phyloP scores from a whole-genome alignment of 2,888 invertebrate species.

The Tenthredo notha region DNA sequence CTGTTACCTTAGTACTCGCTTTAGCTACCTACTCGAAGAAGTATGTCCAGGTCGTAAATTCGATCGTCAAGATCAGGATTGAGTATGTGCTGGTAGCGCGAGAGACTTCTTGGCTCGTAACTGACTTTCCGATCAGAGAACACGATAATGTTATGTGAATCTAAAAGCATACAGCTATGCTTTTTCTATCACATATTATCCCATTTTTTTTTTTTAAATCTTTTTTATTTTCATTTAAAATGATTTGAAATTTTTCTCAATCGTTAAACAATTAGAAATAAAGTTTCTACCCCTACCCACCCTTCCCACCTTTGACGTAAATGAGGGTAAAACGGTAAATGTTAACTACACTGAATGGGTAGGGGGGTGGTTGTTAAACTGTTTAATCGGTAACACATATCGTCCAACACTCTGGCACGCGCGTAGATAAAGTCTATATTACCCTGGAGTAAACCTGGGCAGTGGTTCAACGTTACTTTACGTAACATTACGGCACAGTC shows the following conservation, averaged over 20 bases:
- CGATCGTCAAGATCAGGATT: conserved; percentile 9
- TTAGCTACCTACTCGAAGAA: conserved; percentile 2
- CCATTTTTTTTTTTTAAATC: background rate
- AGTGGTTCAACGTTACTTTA: background rate
- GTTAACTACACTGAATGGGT: conserved; percentile 15
- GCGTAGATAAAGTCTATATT: conserved; percentile 48
- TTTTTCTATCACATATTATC: too few relatives aligned
- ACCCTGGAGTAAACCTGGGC: conserved; percentile 5
- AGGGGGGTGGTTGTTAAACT: conserved; percentile 38
- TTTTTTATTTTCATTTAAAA: background rate
- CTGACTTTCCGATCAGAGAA: background rate
- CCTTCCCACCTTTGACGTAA: too few relatives aligned
- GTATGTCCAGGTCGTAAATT: conserved; percentile 47
- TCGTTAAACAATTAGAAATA: background rate
- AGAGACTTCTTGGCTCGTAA: background rate
- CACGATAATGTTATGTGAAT: background rate
- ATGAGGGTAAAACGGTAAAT: background rate
- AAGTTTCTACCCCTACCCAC: background rate
- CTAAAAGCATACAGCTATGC: too few relatives aligned
- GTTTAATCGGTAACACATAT: conserved; percentile 48
- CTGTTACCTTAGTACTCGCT: background rate
- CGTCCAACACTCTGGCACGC: conserved; percentile 42
- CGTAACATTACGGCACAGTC: background rate
- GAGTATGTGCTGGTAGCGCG: background rate
- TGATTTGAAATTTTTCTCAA: background rate